Base-by-base conservation (phyloP, 2,797 vertebrate species). In the Echeneis naucrates region DNA sequence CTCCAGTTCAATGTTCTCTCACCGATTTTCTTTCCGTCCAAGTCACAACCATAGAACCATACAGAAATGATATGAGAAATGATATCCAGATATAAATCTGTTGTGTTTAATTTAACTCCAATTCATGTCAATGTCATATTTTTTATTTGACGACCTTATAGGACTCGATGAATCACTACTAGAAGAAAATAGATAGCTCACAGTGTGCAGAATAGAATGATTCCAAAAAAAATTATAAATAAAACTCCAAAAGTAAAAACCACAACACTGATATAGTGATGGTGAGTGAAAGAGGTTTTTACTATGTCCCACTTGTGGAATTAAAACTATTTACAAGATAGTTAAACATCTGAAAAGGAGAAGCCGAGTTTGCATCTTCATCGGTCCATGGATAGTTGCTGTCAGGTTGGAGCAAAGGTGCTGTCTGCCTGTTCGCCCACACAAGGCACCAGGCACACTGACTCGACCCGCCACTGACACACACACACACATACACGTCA, bases 401-500 rank as follows among this genome's bases (percentile, higher is more conserved):
- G 87, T 89, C 82, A 92, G 81, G 77, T 66, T 78, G 64, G 74
- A 83, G 72, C 82, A 77, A 87, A 87, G 80, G 77, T 80, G 76
- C 87, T 83, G 87, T 87, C 85, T 84, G 81, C 80, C 75, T 83
- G 87, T 87, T 88, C 81, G 11, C 88, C 89, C 82, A 88, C 88
- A 85, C 80, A 74, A 66, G 80, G 72, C 78, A 77, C 64, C 78
- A 87, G 68, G 80, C 69, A 77, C 26, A 19, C 71, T 83, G 78
- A 84, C 54, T 82, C 73, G 33, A 81, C 83, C 73, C 64, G 80
- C 80, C 70, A 47, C 73, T 73, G 72, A 65, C 80, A 73, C 54
- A 66, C 51, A 47, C n/a, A 58, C 52, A 26, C 44, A 54, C 37
- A 33, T 2, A 38, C 62, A 63, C n/a, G 6, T 13, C 44, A 65